Conservation (phyloP, 2,888 invertebrate species). For the Prosapia bicincta region DNA sequence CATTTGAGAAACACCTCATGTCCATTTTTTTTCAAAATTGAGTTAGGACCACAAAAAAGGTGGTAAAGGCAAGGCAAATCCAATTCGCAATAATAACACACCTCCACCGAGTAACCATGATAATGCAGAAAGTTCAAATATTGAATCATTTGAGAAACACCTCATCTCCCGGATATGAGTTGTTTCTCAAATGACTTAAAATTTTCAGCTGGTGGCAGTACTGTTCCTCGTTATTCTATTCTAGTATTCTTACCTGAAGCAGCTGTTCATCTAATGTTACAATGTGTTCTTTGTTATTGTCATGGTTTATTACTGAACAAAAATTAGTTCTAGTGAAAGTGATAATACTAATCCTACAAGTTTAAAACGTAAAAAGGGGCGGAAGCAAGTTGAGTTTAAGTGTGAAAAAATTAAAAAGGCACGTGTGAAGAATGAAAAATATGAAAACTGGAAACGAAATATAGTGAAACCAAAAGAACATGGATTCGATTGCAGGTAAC, state of each 20-base stretch:
- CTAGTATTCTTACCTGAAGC: too few species aligned
- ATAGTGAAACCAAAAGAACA: neutral
- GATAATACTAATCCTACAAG: neutral
- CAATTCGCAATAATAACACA: too few species aligned
- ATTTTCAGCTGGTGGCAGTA: neutral
- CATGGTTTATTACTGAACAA: neutral
- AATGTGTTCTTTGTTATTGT: neutral
- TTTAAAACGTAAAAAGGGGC: neutral
- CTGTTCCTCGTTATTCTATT: neutral
- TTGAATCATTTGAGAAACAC: too few species aligned
- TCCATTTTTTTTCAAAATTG: too few species aligned
- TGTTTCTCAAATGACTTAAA: constrained; percentile 2
- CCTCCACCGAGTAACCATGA: too few species aligned
- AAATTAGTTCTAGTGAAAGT: neutral
- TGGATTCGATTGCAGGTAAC: neutral
- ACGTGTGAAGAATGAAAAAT: neutral
- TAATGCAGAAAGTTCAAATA: too few species aligned
- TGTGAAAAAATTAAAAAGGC: neutral
- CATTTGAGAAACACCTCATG: too few species aligned
- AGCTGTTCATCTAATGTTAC: neutral
- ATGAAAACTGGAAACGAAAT: neutral
- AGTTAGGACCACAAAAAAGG: too few species aligned
- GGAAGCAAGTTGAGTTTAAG: too few species aligned
- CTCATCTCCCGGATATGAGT: too few species aligned
- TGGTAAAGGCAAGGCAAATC: too few species aligned